Base-by-base conservation (phyloP, 2,113 vertebrate genomes). In the Paracyprichromis sp. region DNA sequence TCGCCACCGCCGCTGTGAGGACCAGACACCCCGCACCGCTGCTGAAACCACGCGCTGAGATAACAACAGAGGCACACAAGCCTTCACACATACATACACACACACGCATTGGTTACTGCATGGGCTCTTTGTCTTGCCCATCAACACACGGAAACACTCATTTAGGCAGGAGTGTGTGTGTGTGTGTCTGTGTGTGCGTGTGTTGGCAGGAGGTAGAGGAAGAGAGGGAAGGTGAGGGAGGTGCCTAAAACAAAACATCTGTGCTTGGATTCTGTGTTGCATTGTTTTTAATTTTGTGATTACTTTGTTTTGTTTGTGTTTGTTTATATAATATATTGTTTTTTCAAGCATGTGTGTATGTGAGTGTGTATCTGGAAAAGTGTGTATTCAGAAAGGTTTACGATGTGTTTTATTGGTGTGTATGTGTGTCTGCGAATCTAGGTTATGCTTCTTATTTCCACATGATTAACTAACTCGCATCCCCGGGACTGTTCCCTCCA, bases 351-450 rank as follows among this genome's bases (percentile, higher is more conserved):
- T 88, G 5, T 50, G 54, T 80, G 47, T 89, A 66, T 89, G 6
- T 17, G 40, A 79, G 47, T 89, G 73, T 89, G 36, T 82, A 19
- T 80, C 9, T 8, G 45, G 29, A 52, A 34, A 79, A 40, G n/a
- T 85, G 61, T 88, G 54, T 86, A 34, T 83, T 56, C 56, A 81
- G 45, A 36, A 31, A 61, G 50, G 29, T 53, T 61, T 47, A 78
- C 61, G 66, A 11, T 86, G 40, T 84, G 54, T 85, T 66, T 83
- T 66, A 66, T 31, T 45, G 61, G 43, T 54, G 50, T 63, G 59
- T 63, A 10, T 56, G 63, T 69, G 96, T 96, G 83, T 94, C 95
- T 94, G 95, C 91, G 97, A 97, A 97, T 97, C 97, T 97, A 96
- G 97, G 97, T 97, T 97, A 93, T 91, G 90, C 83, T 86, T 92